Percentiles rank a stretch among this genome's conserved stretches.
Evolutionary conservation across 2,888 invertebrate genomes (phyloP).

Genomic region (Hermodice carunculata): DNA sequence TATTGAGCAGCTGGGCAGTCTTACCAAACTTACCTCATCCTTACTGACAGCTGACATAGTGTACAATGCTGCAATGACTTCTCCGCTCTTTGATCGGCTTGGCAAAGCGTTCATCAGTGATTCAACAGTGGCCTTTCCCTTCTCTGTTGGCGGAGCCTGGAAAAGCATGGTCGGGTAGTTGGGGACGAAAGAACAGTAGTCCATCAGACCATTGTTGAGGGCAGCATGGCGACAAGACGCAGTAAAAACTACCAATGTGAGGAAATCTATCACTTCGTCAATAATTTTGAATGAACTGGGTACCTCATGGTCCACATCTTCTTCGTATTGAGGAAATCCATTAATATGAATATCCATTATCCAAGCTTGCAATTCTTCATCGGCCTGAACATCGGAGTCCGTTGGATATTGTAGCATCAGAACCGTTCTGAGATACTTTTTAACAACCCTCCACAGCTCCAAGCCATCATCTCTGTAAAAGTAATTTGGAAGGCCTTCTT

Average conservation of each 20-base stretch:
- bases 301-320: constrained; percentile 19
- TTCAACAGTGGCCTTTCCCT: constrained; percentile 9
- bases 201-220: constrained; percentile 27
- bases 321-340: constrained; percentile 11
- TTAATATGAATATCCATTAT: constrained; percentile 3
- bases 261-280: constrained; percentile 31
- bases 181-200: constrained; percentile 31
- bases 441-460: constrained; percentile 28
- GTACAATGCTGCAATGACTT: constrained; percentile 36
- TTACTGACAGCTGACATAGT: constrained; percentile 19
- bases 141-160: constrained; percentile 24
- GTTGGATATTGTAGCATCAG: constrained; percentile 33
- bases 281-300: constrained; percentile 14
- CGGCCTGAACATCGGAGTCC: constrained; percentile 19
- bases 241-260: constrained; percentile 36
- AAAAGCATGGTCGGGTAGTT: constrained; percentile 34
- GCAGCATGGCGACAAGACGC: constrained; percentile 30
- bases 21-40: constrained; percentile 18
- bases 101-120: constrained; percentile 23
- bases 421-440: constrained; percentile 27
- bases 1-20: background rate
- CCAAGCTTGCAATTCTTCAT: constrained; percentile 33
- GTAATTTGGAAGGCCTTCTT: constrained; percentile 27
- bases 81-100: constrained; percentile 23
- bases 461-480: constrained; percentile 34